Evolutionary conservation across 2,113 vertebrate species (phyloP).

Genomic region (Sorex fumeus): DNA sequence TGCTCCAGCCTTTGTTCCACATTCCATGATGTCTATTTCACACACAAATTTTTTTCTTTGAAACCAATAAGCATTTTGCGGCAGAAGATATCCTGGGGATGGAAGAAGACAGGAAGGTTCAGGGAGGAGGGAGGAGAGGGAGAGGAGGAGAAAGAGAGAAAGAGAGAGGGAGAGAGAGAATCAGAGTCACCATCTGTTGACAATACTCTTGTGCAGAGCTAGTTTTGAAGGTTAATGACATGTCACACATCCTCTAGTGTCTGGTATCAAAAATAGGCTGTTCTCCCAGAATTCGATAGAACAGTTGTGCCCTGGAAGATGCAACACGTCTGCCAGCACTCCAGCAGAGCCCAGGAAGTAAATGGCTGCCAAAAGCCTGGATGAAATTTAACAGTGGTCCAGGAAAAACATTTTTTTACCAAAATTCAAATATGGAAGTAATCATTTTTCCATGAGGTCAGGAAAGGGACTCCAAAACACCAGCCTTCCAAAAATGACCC

Average conservation of each 20-base stretch:
- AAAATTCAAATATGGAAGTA: constrained; percentile 46
- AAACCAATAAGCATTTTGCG: constrained; percentile 24
- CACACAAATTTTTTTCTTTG: constrained; percentile 51
- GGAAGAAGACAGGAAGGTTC: neutral
- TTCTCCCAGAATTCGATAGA: constrained; percentile 71
- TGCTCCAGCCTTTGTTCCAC: neutral
- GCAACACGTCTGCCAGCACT: constrained; percentile 50
- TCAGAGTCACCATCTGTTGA: constrained; percentile 73
- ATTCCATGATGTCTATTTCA: constrained; percentile 52
- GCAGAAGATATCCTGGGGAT: constrained; percentile 54
- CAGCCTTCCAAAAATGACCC: constrained; percentile 29
- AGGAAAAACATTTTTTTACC: constrained; percentile 68
- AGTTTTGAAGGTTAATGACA: constrained; percentile 79
- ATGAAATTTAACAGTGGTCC: constrained; percentile 56
- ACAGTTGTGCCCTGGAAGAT: constrained; percentile 62
- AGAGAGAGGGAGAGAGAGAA: neutral
- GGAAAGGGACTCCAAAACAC: neutral
- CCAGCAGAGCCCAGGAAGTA: constrained; percentile 64
- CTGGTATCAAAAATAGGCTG: constrained; percentile 75
- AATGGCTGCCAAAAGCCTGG: constrained; percentile 69
- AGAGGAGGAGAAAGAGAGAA: neutral
- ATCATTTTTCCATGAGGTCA: constrained; percentile 8
- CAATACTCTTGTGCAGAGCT: constrained; percentile 67
- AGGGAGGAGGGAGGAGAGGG: neutral
- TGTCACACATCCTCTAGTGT: constrained; percentile 70